These are phyloP conservation scores for Coregonus suidteri DNA, from an alignment of 2,797 vertebrate genomes.

Conservation along the genomic window DNA sequence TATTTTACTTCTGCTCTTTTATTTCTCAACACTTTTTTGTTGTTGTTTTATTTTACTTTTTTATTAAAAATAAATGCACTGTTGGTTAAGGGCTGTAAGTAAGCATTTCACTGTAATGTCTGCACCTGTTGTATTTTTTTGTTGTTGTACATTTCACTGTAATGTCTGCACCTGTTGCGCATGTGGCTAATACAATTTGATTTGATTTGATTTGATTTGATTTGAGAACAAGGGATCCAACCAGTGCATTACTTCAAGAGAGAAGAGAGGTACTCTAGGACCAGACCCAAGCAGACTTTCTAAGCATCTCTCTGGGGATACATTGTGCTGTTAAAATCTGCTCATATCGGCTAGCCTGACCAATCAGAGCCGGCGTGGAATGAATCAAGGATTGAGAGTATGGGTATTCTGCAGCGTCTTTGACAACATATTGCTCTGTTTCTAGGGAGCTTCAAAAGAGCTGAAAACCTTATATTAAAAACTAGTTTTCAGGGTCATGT, in stretches of 20 bases:
- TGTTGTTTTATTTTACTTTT: too few relatives aligned
- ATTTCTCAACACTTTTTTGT: too few relatives aligned
- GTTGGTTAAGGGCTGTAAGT: too few relatives aligned
- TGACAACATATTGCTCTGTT: constrained; percentile 29
- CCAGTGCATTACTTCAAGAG: background rate
- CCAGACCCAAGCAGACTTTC: background rate
- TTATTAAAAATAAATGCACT: too few relatives aligned
- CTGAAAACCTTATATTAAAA: background rate
- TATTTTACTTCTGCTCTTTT: too few relatives aligned
- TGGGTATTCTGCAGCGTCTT: constrained; percentile 11
- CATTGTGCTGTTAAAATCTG: background rate
- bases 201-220: too few relatives aligned
- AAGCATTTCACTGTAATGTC: too few relatives aligned
- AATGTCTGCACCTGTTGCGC: too few relatives aligned
- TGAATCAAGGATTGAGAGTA: background rate
- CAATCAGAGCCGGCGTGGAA: background rate
- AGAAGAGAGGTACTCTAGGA: background rate
- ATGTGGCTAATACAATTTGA: too few relatives aligned
- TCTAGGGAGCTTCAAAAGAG: constrained; percentile 24
- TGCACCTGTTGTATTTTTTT: too few relatives aligned
- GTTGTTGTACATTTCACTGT: too few relatives aligned
- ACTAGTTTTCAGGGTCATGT: constrained; percentile 17
- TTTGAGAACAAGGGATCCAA: background rate
- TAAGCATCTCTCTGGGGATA: background rate
- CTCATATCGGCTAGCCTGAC: background rate